phyloP scores from a whole-genome alignment of 2,113 vertebrate genomes.

The Pteruthius melanotis region DNA sequence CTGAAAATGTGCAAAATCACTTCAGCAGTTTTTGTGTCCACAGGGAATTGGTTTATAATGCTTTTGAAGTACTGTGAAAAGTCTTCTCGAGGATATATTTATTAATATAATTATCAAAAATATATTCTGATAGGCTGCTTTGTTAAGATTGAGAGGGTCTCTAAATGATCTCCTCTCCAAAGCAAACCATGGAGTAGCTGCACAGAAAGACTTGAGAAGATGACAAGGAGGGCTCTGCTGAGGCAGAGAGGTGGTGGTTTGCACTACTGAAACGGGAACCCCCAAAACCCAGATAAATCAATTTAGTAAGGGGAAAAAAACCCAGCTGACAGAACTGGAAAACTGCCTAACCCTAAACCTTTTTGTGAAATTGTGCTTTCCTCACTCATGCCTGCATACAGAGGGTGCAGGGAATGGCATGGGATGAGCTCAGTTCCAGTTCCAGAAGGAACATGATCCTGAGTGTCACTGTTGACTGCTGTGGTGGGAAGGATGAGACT shows the following conservation, averaged over 20 bases:
- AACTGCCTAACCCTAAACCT: neutral
- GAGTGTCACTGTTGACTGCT: neutral
- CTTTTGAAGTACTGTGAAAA: neutral
- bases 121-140: neutral
- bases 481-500: neutral
- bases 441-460: neutral
- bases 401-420: neutral
- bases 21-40: neutral
- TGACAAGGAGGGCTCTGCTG: neutral
- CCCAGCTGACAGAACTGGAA: fast-evolving
- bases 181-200: neutral
- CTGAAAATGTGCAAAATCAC: neutral
- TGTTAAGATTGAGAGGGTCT: neutral
- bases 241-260: neutral
- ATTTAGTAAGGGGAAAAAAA: neutral
- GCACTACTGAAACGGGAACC: neutral
- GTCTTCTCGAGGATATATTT: neutral
- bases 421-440: neutral
- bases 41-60: neutral
- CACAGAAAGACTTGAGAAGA: neutral
- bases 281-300: neutral
- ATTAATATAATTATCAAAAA: neutral
- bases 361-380: neutral
- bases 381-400: neutral
- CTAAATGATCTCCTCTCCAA: neutral